Evolutionary conservation across 2,888 invertebrate species (phyloP), one percentile per base, ranked within the genome.

Genomic region (Lasiommata megera): DNA sequence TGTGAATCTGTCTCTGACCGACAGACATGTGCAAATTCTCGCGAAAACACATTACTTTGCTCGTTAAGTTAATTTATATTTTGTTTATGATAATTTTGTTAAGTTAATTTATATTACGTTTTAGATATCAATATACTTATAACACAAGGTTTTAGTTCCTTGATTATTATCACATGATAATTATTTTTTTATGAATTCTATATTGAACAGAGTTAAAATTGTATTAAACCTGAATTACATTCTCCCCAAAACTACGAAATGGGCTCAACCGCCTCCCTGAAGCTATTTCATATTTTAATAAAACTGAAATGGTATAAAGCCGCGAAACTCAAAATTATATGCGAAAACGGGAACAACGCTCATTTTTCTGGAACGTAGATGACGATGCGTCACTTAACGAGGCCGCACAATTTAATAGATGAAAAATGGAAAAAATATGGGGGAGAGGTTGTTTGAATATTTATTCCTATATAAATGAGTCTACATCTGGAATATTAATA

Each of bases 261-360:
- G 50, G 47, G 60, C 56, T 46, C 46, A 31, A 31, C 31, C 56
- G 44, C 43, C 40, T 53, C 52, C 56, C 56, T 43, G 52, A 53
- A 60, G 58, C 53, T 53, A 61, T 60, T 64, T 48, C 47, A 62
- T 58, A 56, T 60, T 59, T 64, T 62, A 52, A 62, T 58, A 54
- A 56, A 40, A 54, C 50, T 34, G 53, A 51, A 53, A 53, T 52
- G 47, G 31, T 53, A 58, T 60, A 64, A 54, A 61, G 53, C 56
- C 50, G 40, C 53, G 56, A 57, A 64, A 50, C 53, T 60, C 37
- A 50, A 58, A 56, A 61, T 61, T 38, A 55, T 58, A 58, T 58
- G 55, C 48, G 14, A 61, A 61, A 61, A 58, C 52, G 61, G 48
- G 61, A 55, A 58, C 58, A 53, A 48, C 61, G 52, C 47, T 61